Conservation (phyloP, 2,888 invertebrate species). For the Habrosyne pyritoides region DNA sequence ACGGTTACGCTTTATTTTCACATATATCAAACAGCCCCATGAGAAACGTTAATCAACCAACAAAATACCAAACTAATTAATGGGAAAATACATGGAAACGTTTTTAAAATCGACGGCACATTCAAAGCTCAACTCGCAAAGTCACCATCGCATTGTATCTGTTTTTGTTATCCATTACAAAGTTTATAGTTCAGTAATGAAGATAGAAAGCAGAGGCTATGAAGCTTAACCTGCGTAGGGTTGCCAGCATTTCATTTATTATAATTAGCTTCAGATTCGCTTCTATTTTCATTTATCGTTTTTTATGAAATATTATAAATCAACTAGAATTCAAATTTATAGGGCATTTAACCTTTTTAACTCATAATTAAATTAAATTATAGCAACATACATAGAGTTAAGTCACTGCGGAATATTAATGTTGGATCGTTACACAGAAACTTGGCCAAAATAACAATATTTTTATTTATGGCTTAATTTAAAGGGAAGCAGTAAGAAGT, state of each 20-base stretch:
- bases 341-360: no score
- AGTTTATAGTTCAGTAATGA: slow-evolving; percentile 26
- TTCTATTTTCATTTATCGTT: no score
- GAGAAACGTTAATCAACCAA: neutral
- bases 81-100: neutral
- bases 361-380: no score
- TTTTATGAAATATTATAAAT: no score
- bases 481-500: no score
- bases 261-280: no score
- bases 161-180: slow-evolving; percentile 16
- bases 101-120: neutral
- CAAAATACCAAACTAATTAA: neutral
- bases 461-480: no score
- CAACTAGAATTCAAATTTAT: no score
- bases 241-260: neutral
- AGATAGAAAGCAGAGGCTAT: slow-evolving; percentile 35
- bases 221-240: slow-evolving; percentile 27
- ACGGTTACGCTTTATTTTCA: neutral
- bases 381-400: no score
- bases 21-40: neutral
- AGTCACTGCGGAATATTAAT: no score
- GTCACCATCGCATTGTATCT: slow-evolving; percentile 1
- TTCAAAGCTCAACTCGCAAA: slow-evolving; percentile 1
- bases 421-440: no score
- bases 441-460: no score